These are phyloP conservation scores for Mormyrus proboscirostris DNA, from an alignment of 2,797 vertebrate genomes.

Conservation along the genomic window DNA sequence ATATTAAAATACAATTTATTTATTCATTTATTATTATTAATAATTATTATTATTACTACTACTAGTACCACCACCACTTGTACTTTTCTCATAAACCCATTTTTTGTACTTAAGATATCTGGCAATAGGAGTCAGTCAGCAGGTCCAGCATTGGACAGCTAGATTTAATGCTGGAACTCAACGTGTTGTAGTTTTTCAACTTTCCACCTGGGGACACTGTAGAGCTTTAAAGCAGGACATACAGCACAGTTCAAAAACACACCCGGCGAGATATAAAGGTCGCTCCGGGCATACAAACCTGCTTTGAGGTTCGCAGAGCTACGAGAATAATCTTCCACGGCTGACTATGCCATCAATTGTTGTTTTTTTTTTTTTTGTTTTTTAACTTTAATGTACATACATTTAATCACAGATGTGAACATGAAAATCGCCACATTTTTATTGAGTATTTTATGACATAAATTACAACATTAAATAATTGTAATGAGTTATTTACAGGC, in stretches of 20 bases:
- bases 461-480: slow-evolving; percentile 3
- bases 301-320: neutral
- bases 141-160: neutral
- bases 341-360: neutral
- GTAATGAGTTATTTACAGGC: neutral
- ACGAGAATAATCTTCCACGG: neutral
- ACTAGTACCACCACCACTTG: neutral
- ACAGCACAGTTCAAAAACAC: neutral
- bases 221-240: neutral
- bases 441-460: neutral
- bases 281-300: neutral
- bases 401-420: neutral
- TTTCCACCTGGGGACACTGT: neutral
- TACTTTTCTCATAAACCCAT: neutral
- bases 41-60: neutral
- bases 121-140: neutral
- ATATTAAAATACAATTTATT: neutral
- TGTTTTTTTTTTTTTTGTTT: neutral
- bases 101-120: neutral
- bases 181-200: neutral
- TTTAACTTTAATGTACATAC: neutral
- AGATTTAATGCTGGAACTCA: neutral
- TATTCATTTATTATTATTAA: neutral
- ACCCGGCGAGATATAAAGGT: neutral
- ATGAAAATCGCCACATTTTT: neutral